Conservation (phyloP, 2,888 invertebrate species). For the Lamproptera curius region DNA sequence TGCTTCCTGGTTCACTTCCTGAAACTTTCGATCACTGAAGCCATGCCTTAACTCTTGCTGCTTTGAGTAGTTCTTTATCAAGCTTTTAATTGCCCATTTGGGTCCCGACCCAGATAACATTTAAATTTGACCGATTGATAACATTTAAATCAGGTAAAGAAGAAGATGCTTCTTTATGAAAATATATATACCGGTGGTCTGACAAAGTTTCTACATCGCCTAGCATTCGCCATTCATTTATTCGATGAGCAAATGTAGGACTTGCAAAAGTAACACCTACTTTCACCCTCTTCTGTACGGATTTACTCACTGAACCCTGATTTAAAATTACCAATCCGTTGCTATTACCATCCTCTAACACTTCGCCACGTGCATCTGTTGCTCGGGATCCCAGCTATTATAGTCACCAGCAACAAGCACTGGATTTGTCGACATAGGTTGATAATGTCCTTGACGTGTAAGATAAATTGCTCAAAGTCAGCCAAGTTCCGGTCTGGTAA, state of each 20-base stretch:
- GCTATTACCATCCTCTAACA: background rate
- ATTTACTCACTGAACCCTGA: slow-evolving; percentile 15
- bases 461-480: background rate
- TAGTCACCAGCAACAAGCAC: background rate
- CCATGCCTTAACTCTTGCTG: too few species aligned
- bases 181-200: too few species aligned
- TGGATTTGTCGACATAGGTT: background rate
- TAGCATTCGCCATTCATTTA: slow-evolving; percentile 19
- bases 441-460: background rate
- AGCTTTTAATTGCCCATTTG: background rate
- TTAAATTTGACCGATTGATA: too few species aligned
- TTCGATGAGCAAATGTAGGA: too few species aligned
- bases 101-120: background rate
- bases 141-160: too few species aligned
- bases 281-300: slow-evolving; percentile 27
- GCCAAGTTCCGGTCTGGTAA: background rate
- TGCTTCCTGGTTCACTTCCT: background rate
- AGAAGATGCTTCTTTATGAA: too few species aligned
- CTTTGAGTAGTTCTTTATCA: too few species aligned
- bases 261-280: slow-evolving; percentile 23
- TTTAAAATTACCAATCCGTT: too few species aligned
- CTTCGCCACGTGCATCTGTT: too few species aligned
- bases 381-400: background rate
- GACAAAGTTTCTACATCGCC: slow-evolving; percentile 3
- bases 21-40: background rate